Percentiles rank a stretch among this genome's conserved stretches.
Conservation (phyloP, 2,113 vertebrate genomes). For the Elgaria multicarinata region DNA sequence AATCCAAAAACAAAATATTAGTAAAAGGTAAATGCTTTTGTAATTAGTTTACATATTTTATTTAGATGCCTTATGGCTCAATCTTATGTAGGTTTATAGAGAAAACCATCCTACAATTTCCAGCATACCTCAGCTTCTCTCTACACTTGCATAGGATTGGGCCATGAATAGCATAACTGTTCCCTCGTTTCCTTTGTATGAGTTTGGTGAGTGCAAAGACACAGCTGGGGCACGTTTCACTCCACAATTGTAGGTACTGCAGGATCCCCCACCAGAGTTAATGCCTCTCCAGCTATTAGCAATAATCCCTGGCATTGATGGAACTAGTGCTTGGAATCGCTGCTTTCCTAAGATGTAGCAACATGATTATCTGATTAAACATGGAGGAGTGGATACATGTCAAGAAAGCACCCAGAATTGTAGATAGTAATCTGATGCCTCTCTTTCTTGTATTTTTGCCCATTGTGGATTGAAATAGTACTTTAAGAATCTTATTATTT, state of each 20-base stretch:
- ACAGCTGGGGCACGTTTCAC: background rate
- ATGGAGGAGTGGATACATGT: background rate
- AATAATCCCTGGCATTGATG: background rate
- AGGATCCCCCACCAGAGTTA: background rate
- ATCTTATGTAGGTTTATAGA: too few relatives aligned
- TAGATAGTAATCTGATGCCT: slow-evolving; percentile 30
- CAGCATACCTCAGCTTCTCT: too few relatives aligned
- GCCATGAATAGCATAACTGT: background rate
- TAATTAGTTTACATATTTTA: background rate
- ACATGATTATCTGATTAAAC: background rate
- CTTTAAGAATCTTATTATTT: slow-evolving; percentile 23
- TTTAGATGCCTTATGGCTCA: background rate
- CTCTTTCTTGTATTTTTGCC: slow-evolving; percentile 13
- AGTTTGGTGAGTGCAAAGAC: background rate
- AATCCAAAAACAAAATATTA: background rate
- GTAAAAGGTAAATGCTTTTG: background rate
- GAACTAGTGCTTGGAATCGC: background rate
- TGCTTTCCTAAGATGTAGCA: background rate
- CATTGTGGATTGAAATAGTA: slow-evolving; percentile 26
- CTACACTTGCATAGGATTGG: too few relatives aligned
- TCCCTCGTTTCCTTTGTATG: background rate
- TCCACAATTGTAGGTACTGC: background rate
- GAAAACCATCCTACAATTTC: too few relatives aligned
- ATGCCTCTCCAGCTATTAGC: background rate
- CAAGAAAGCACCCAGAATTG: background rate